Evolutionary conservation across 1,140 invertebrate genomes (phyloP), one percentile per base, ranked within the genome.

Genomic region (Zaprionus davidi): DNA sequence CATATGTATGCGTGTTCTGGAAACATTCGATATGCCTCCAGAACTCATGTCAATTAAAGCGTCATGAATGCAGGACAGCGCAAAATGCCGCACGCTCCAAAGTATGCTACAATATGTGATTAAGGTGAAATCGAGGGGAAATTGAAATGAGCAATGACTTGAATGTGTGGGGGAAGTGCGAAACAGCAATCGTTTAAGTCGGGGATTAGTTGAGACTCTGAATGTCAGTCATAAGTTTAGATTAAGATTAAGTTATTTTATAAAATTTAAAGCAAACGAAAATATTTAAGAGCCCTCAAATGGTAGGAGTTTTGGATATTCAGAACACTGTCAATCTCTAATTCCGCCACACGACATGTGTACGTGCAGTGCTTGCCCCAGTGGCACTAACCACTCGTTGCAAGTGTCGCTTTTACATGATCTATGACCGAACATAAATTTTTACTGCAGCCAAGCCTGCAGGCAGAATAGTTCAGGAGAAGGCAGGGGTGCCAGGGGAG

Each of bases 351-450:
- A 59, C 41, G 41, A 57, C 55, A 44, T 34, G 22, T 31, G 31
- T 75, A 15, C 31, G 12, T 26, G 13, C 65, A 46, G 22, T 12
- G 66, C 22, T 56, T 69, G 38, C 24, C 49, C 51, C 71, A 75
- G 58, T 62, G 59, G 57, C 66, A 64, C 59, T 41, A 58, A 62
- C 71, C 75, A 68, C 71, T 72, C 55, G 49, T 26, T 71, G 76
- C 68, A 66, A 75, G 72, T 86, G 83, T 86, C 79, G 76, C 67
- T 59, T 60, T 79, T 53, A 31, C 71, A 88, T 88, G 84, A 88
- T 88, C 81, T 88, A 88, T 81, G 81, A 63, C 73, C 41, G 60
- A 73, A 63, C 84, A 87, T 87, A 87, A 87, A 87, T 87, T 87
- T 87, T 90, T 74, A 88, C 63, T 80, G 83, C 83, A 79, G 57